These are phyloP conservation scores for Drosophila mimica DNA, from an alignment of 2,888 invertebrate species.

Conservation along the genomic window DNA sequence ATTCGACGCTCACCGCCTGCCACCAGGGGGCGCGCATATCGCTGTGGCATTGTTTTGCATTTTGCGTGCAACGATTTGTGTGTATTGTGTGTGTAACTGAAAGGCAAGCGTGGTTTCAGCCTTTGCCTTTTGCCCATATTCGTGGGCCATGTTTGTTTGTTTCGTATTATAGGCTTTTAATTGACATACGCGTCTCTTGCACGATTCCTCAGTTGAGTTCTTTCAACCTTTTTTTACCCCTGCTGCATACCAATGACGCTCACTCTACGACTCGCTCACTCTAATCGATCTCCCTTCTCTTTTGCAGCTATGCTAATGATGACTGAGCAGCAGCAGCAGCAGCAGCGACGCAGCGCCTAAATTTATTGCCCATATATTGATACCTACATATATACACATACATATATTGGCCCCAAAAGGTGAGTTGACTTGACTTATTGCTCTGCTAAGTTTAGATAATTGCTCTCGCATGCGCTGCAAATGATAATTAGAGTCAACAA, in stretches of 20 bases:
- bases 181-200: slow-evolving; percentile 75
- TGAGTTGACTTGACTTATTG: slow-evolving; percentile 70
- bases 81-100: slow-evolving; percentile 53
- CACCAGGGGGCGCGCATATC: slow-evolving; percentile 9
- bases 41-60: slow-evolving; percentile 64
- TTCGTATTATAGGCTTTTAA: slow-evolving; percentile 73
- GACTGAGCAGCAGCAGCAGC: slow-evolving; percentile 36
- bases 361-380: slow-evolving; percentile 63
- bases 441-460: slow-evolving; percentile 64
- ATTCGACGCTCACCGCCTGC: slow-evolving; percentile 3
- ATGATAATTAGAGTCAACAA: slow-evolving; percentile 62
- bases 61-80: slow-evolving; percentile 75
- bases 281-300: slow-evolving; percentile 17
- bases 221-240: slow-evolving; percentile 24
- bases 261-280: slow-evolving; percentile 6
- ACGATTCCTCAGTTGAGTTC: slow-evolving; percentile 70
- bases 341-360: slow-evolving; percentile 43
- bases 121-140: slow-evolving; percentile 41
- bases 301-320: slow-evolving; percentile 50
- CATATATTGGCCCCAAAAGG: slow-evolving; percentile 47
- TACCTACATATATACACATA: slow-evolving; percentile 26
- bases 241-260: slow-evolving; percentile 69
- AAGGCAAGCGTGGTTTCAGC: slow-evolving; percentile 49
- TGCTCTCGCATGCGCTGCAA: slow-evolving; percentile 59
- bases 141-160: slow-evolving; percentile 25